Evolutionary conservation across 30 jellyfish, hydroid and myxozoan genomes (phyloP), one percentile per base, ranked within the genome.

Genomic region (Pelagia noctiluca): DNA sequence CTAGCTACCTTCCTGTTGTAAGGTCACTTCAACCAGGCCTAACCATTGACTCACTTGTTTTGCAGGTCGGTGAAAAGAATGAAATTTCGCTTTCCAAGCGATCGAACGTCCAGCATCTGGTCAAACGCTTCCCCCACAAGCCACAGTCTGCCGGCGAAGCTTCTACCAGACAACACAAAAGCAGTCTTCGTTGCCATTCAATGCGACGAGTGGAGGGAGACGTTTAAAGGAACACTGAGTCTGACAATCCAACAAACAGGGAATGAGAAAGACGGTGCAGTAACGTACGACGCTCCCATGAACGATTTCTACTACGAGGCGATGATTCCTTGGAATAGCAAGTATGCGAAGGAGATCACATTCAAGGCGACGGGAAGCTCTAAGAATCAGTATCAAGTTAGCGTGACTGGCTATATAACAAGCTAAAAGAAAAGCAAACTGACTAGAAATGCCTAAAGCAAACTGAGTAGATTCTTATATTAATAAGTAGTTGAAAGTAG

Each of bases 281-380:
- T 53, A 10, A 21, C 5, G n/a, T 67, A 36, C 67, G 50, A 57
- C 29, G 83, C 83, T 19, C 83, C 82, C 0, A 48, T 67, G 90
- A 80, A 64, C 22, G 83, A 65, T 35, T 79, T 79, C 74, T 79
- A 79, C 66, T 79, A 79, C 66, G 89, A 78, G 49, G 29, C 74
- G 18, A 1, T 65, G 61, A 23, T 80, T 38, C 90, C 90, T 34
- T 80, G 90, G 90, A 69, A 80, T 29, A 24, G 42, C 36, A 8
- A 19, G 0, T 11, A 12, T 2, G 63, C 38, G 38, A 63, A 64
- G 46, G 71, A 30, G 62, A 35, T 80, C 12, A 54, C 32, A 13
- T 13, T 80, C 69, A 80, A 19, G 30, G 50, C 54, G 16, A 48
- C 32, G 21, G 90, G 90, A 18, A 50, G 73, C 47, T 48, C 90